These are phyloP conservation scores for Huso huso DNA, from an alignment of 2,797 vertebrate species.

Conservation along the genomic window DNA sequence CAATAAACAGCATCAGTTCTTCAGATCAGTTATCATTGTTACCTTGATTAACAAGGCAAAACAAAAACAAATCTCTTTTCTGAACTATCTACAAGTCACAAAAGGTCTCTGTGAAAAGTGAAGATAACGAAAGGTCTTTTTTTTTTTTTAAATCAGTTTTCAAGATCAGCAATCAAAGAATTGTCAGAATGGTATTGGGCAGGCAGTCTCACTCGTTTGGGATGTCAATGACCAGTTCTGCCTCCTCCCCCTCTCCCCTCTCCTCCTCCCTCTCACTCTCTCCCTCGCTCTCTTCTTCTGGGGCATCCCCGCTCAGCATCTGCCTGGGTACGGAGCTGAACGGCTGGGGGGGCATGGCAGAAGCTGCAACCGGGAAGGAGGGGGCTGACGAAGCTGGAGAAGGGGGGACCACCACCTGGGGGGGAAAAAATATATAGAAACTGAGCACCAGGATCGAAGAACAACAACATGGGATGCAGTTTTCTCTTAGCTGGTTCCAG, in stretches of 20 bases:
- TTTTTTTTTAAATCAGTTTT: too few relatives aligned
- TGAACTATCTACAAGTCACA: too few relatives aligned
- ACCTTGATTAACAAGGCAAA: too few relatives aligned
- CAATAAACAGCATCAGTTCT: too few relatives aligned
- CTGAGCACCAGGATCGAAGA: too few relatives aligned
- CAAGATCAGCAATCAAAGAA: too few relatives aligned
- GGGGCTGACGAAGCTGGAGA: slow-evolving; percentile 37
- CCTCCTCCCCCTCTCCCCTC: slow-evolving; percentile 77
- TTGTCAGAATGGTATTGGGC: background rate
- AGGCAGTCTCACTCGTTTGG: slow-evolving; percentile 61
- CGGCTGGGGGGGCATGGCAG: slow-evolving; percentile 45
- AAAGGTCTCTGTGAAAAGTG: too few relatives aligned
- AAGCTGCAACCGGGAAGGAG: slow-evolving; percentile 51
- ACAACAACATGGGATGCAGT: too few relatives aligned
- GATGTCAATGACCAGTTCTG: slow-evolving; percentile 86
- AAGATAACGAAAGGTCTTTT: too few relatives aligned
- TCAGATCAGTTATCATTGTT: too few relatives aligned
- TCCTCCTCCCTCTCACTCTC: slow-evolving; percentile 63
- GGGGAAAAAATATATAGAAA: background rate
- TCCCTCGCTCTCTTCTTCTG: slow-evolving; percentile 68
- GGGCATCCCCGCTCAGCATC: slow-evolving; percentile 78
- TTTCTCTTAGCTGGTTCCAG: too few relatives aligned
- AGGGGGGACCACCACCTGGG: slow-evolving; percentile 49
- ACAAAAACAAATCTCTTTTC: too few relatives aligned
- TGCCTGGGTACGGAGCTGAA: slow-evolving; percentile 83